Conservation (phyloP, 2,888 invertebrate species). For the Deilephila elpenor region DNA sequence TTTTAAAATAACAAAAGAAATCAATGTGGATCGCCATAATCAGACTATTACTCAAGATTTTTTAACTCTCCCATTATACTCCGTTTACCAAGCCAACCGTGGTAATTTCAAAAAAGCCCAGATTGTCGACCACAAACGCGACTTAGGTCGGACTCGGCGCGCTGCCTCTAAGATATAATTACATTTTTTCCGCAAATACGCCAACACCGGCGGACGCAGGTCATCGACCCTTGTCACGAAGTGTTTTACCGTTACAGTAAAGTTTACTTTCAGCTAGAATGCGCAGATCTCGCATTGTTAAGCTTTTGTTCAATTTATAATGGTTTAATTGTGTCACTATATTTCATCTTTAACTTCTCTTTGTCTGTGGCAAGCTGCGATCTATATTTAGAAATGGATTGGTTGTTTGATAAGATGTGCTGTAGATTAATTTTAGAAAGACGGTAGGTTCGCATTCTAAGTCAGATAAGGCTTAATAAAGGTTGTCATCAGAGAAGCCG, state of each 20-base stretch:
- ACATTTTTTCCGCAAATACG: conserved; percentile 62
- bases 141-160: neutral
- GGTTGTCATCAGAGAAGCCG: no score
- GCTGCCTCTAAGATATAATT: conserved; percentile 43
- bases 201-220: conserved; percentile 49
- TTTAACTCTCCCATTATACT: no score
- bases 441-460: neutral
- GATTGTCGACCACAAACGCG: neutral
- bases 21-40: no score
- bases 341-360: conserved; percentile 30
- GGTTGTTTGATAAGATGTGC: neutral
- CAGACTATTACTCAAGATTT: no score
- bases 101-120: neutral
- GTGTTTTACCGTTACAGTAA: conserved; percentile 56
- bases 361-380: neutral
- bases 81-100: no score
- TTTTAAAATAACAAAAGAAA: no score
- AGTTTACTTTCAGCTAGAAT: conserved; percentile 69
- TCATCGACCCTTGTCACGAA: conserved; percentile 61
- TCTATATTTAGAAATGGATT: conserved; percentile 13
- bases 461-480: no score
- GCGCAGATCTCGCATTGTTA: conserved; percentile 30
- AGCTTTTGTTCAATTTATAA: conserved; percentile 31
- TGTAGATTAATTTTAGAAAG: neutral
- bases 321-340: conserved; percentile 40